Evolutionary conservation across 1,140 invertebrate species (phyloP), one percentile per base, ranked within the genome.

Genomic region (Plutomurus gul): DNA sequence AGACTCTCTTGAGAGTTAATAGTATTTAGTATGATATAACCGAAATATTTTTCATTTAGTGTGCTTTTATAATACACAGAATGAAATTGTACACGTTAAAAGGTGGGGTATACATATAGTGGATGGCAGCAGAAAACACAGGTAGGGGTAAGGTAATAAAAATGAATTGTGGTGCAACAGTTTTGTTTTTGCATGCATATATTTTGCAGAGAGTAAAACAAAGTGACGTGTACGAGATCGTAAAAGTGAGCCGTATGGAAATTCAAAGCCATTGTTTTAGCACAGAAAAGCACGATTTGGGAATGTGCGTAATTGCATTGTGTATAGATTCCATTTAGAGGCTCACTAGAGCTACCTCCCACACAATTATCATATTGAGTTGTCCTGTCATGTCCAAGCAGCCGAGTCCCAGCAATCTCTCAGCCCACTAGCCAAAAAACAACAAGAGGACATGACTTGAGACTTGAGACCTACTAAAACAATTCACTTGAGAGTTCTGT

Each of bases 261-360:
- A 65, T 65, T 65, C 56, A 36, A 65, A 65, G 56, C 56, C 56
- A 65, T 65, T 65, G 56, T 65, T 65, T 65, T 65, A 65, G 36
- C 56, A 25, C 56, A 65, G 56, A 65, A 65, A 65, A 65, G 56
- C 56, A 65, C 56, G 56, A 65, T 30, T 27, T 65, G 25, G 27
- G 56, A 36, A 18, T 13, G 30, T 33, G 27, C 39, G n/a, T 43
- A 43, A 7, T 43, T 13, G 39, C 39, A 65, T 65, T 33, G 30
- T 65, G 56, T 27, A 65, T 33, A n/a, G 27, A 65, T 65, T 25
- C 56, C 56, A 65, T 65, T 65, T 65, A 65, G n/a, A 65, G 56
- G 56, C 56, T 60, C n/a, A n/a, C n/a, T n/a, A n/a, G n/a, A n/a
- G 51, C 51, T 65, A 25, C 56, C 56, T 65, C 56, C 56, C 27